Conservation (phyloP, 92 coral and sea anemone species). For the Epizoanthus scotinus region DNA sequence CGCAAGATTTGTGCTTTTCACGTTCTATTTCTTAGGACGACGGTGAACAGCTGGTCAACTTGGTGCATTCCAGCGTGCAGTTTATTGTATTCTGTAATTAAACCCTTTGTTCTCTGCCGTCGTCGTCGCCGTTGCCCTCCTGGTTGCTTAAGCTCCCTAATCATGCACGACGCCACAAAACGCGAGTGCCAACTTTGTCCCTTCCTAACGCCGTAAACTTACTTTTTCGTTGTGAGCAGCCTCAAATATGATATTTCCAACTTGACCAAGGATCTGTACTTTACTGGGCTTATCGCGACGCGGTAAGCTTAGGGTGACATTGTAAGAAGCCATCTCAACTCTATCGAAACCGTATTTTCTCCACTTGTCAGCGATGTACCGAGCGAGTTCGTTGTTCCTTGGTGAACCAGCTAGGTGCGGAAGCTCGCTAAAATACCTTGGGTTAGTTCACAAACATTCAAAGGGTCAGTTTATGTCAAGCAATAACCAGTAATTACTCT, state of each 20-base stretch:
- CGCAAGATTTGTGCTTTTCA: too few species aligned
- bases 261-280: constrained; percentile 61
- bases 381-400: constrained; percentile 84
- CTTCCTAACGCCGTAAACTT: neutral
- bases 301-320: constrained; percentile 77
- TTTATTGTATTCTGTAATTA: too few species aligned
- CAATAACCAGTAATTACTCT: too few species aligned
- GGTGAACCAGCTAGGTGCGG: constrained; percentile 91
- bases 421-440: constrained; percentile 70
- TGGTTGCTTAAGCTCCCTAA: too few species aligned
- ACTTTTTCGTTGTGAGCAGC: constrained; percentile 73
- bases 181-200: too few species aligned
- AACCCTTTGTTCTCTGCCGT: too few species aligned
- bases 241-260: constrained; percentile 46
- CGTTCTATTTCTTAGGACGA: too few species aligned
- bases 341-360: constrained; percentile 79
- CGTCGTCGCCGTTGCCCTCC: too few species aligned
- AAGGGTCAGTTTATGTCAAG: neutral
- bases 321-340: constrained; percentile 72
- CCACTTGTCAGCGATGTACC: constrained; percentile 71
- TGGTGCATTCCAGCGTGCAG: too few species aligned
- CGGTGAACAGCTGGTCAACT: too few species aligned
- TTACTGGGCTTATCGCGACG: constrained; percentile 51
- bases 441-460: neutral
- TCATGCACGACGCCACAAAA: too few species aligned